Percentiles rank a stretch among this genome's conserved stretches.
Evolutionary conservation across 2,797 vertebrate genomes (phyloP).

Genomic region (Sebastes trivittatus): DNA sequence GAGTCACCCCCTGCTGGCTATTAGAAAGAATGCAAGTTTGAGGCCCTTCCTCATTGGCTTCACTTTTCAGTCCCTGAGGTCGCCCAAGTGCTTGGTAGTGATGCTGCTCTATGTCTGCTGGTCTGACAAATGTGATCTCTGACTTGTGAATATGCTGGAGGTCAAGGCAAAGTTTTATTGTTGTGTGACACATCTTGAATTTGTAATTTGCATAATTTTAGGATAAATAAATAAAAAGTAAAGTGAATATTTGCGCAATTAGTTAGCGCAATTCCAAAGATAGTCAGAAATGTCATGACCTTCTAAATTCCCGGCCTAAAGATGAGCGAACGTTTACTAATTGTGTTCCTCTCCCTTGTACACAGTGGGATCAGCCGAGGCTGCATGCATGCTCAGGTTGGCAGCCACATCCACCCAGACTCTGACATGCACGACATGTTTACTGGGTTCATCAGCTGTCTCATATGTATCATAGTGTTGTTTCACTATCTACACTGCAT

Average conservation of each 20-base stretch:
- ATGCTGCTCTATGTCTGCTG: background rate
- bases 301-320: background rate
- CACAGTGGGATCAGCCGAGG: background rate
- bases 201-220: background rate
- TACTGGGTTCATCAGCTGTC: background rate
- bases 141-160: background rate
- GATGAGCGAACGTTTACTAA: background rate
- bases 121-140: background rate
- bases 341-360: background rate
- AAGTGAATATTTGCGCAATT: background rate
- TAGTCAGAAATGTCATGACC: conserved; percentile 32
- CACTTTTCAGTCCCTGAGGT: too few relatives aligned
- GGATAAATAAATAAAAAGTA: background rate
- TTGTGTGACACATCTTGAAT: background rate
- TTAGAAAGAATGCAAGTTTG: too few relatives aligned
- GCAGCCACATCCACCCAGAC: background rate
- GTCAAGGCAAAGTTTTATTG: background rate
- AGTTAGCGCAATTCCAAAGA: background rate
- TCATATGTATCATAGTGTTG: background rate
- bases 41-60: too few relatives aligned
- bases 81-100: background rate
- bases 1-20: background rate
- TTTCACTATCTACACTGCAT: background rate
- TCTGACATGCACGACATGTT: background rate
- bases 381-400: background rate